phyloP scores from a whole-genome alignment of 1,140 invertebrate species.

The Bradynema listronoti region DNA sequence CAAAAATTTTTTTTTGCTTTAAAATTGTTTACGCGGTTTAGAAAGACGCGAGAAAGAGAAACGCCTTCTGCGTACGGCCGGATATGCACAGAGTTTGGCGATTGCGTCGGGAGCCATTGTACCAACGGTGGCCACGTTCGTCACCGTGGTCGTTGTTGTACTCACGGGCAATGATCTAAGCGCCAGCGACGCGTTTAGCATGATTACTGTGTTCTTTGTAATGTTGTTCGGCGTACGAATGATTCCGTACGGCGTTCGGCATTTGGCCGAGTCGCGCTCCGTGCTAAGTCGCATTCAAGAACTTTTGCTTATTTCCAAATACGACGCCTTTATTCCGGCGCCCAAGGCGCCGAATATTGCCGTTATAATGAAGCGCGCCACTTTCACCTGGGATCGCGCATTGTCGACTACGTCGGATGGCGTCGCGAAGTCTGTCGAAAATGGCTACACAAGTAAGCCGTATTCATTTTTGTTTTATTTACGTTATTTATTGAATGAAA shows the following conservation, averaged over 20 bases:
- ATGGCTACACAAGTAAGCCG: too few species aligned
- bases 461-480: background rate
- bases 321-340: background rate
- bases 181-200: constrained; percentile 64
- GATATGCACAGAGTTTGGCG: constrained; percentile 65
- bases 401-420: background rate
- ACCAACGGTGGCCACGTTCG: constrained; percentile 62
- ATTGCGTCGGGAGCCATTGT: constrained; percentile 65
- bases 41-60: constrained; percentile 64
- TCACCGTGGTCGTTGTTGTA: constrained; percentile 67
- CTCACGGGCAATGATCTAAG: constrained; percentile 64
- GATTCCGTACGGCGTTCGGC: constrained; percentile 57
- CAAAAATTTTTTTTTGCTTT: too few species aligned
- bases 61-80: constrained; percentile 62
- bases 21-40: constrained; percentile 48
- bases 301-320: constrained; percentile 46
- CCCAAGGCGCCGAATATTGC: constrained; percentile 59
- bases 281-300: constrained; percentile 60
- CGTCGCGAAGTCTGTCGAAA: too few species aligned
- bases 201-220: constrained; percentile 60
- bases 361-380: constrained; percentile 62
- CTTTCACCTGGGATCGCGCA: constrained; percentile 61
- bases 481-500: background rate
- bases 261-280: constrained; percentile 58
- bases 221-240: constrained; percentile 60